phyloP scores from a whole-genome alignment of 1,140 invertebrate species.

The Ips nitidus region DNA sequence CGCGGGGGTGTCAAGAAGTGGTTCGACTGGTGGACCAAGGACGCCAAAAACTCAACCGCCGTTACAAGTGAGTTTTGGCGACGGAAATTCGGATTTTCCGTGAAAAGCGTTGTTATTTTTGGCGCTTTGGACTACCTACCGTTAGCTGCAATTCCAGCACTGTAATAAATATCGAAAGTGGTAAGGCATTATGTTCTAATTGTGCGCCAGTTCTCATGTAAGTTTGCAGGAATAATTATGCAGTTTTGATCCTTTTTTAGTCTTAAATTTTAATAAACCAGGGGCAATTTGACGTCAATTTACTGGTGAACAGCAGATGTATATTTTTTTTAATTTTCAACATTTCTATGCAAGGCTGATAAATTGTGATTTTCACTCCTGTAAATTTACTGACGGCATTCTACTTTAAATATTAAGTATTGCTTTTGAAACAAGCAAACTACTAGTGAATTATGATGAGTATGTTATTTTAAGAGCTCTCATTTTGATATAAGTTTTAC shows the following conservation, averaged over 20 bases:
- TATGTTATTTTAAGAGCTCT: not conserved
- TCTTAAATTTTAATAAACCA: too few species aligned
- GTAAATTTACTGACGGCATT: slow-evolving; percentile 9
- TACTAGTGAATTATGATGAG: not conserved
- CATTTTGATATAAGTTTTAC: not conserved
- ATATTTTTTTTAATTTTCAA: not conserved
- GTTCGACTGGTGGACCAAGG: slow-evolving; percentile 36
- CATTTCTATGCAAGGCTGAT: not conserved
- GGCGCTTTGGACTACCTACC: slow-evolving; percentile 27
- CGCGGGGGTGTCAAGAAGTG: slow-evolving; percentile 32
- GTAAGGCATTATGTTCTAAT: slow-evolving; percentile 5
- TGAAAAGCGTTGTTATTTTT: slow-evolving; percentile 12
- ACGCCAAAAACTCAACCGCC: slow-evolving; percentile 35
- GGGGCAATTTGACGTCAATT: too few species aligned
- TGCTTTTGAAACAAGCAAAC: not conserved
- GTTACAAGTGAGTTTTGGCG: slow-evolving; percentile 25
- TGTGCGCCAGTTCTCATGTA: slow-evolving; percentile 8
- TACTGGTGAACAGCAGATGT: too few species aligned
- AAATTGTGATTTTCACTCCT: slow-evolving; percentile 7
- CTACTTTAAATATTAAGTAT: slow-evolving; percentile 3
- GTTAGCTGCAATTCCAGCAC: slow-evolving; percentile 29
- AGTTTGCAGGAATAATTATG: slow-evolving; percentile 25
- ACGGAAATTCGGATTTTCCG: slow-evolving; percentile 24
- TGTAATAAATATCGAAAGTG: slow-evolving; percentile 12
- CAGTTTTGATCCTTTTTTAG: not conserved